Evolutionary conservation across 2,888 invertebrate genomes (phyloP).

Genomic region (Leptinotarsa rubiginosa): DNA sequence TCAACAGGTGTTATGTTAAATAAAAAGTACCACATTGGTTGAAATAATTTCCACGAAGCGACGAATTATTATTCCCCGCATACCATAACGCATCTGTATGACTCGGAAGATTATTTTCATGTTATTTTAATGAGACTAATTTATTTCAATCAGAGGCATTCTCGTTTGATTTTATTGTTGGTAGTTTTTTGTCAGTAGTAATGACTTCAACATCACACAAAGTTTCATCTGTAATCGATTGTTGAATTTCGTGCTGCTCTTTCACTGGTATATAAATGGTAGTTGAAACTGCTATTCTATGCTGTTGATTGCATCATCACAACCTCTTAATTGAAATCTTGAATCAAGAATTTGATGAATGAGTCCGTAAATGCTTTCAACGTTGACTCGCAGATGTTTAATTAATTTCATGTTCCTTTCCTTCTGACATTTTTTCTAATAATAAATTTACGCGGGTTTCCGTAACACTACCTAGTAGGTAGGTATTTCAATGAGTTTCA

Average conservation of each 20-base stretch:
- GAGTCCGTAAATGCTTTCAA: not conserved
- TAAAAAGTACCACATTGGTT: not conserved
- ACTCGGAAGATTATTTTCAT: not conserved
- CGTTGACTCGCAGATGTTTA: not conserved
- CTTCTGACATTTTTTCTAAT: not conserved
- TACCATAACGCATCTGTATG: not conserved
- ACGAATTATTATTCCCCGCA: not conserved
- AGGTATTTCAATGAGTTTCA: too few relatives aligned
- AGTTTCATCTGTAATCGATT: not conserved
- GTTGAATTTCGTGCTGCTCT: conserved; percentile 1
- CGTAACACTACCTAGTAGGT: too few relatives aligned
- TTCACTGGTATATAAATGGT: not conserved
- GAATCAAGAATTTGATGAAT: not conserved
- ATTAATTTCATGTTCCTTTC: not conserved
- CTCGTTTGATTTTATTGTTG: not conserved
- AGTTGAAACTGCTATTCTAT: not conserved
- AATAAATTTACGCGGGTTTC: too few relatives aligned
- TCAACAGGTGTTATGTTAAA: not conserved
- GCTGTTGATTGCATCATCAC: not conserved
- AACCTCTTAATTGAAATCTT: not conserved
- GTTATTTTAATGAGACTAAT: not conserved
- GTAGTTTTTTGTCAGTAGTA: not conserved
- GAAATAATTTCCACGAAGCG: not conserved
- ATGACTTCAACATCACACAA: not conserved
- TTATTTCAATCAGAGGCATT: not conserved